Evolutionary conservation across 2,888 invertebrate genomes (phyloP).

Genomic region (Steinernema carpocapsae): DNA sequence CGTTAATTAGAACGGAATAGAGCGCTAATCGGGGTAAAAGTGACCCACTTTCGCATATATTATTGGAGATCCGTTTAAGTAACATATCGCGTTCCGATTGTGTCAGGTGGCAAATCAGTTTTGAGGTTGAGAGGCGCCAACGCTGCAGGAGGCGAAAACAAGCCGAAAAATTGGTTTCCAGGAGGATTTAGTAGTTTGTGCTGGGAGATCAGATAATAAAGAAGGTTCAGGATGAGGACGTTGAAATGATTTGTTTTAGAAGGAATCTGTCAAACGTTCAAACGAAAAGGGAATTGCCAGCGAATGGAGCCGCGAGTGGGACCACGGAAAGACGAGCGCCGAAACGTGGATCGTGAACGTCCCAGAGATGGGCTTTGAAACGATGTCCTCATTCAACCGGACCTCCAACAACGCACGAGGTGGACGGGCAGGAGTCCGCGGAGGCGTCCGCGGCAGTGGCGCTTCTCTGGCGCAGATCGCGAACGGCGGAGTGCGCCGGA

Average conservation of each 20-base stretch:
- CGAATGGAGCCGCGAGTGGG: constrained; percentile 39
- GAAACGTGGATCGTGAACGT: constrained; percentile 39
- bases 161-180: neutral
- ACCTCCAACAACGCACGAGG: neutral
- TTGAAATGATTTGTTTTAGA: constrained; percentile 7
- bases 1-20: too few relatives aligned
- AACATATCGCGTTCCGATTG: neutral
- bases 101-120: neutral
- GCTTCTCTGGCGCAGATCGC: neutral
- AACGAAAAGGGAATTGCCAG: constrained; percentile 1
- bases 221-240: neutral
- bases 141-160: neutral
- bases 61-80: too few relatives aligned
- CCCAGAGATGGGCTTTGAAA: constrained; percentile 32
- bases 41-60: too few relatives aligned
- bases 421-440: constrained; percentile 2
- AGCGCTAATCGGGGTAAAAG: neutral
- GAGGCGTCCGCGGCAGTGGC: neutral
- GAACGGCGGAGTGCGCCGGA: constrained; percentile 1
- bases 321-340: constrained; percentile 38
- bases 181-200: neutral
- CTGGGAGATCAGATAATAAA: neutral
- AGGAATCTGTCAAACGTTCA: constrained; percentile 31
- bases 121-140: neutral
- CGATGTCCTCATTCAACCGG: neutral